These are phyloP conservation scores for Myiothlypis coronata DNA, from an alignment of 2,797 vertebrate species.

Conservation along the genomic window DNA sequence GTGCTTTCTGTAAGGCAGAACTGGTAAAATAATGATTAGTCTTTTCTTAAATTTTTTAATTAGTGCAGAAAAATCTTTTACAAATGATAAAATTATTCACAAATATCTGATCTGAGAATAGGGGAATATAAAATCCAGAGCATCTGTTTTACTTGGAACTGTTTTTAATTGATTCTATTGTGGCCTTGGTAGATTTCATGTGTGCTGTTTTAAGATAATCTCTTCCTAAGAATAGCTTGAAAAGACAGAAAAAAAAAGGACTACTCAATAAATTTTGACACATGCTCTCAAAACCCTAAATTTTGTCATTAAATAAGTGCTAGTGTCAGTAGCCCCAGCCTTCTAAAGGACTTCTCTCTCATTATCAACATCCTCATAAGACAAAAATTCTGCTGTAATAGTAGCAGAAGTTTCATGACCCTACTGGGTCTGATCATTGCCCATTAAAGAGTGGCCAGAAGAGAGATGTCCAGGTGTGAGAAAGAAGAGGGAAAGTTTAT, in stretches of 20 bases:
- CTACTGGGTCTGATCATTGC: neutral
- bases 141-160: neutral
- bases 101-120: neutral
- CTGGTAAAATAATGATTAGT: neutral
- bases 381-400: neutral
- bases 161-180: neutral
- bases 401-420: neutral
- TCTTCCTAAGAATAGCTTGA: neutral
- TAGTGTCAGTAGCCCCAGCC: neutral
- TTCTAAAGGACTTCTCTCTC: neutral
- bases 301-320: neutral
- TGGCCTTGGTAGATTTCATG: neutral
- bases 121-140: neutral
- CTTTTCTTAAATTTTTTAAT: neutral
- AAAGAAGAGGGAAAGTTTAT: neutral
- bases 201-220: neutral
- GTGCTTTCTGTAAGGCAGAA: neutral
- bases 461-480: neutral
- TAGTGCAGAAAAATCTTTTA: neutral
- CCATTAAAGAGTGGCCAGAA: neutral
- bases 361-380: neutral
- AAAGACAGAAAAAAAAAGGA: neutral
- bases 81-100: neutral
- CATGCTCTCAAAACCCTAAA: neutral
- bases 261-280: neutral